phyloP scores from a whole-genome alignment of 1,140 invertebrate genomes.

The Calliopsis andreniformis region DNA sequence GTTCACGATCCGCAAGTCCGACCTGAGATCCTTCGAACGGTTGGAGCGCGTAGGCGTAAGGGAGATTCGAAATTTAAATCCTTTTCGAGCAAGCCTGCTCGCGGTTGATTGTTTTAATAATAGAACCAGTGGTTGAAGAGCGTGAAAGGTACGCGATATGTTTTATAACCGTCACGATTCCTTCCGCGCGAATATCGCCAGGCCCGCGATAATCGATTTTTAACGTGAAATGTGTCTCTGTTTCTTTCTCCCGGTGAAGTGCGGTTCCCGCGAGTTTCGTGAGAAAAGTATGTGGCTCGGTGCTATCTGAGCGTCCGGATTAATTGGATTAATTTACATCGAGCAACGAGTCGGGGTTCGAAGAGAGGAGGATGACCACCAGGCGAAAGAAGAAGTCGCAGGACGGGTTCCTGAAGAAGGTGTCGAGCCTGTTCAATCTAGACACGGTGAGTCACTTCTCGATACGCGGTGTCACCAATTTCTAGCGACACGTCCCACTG shows the following conservation, averaged over 20 bases:
- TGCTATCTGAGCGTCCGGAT: conserved; percentile 58
- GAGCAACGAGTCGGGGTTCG: conserved; percentile 37
- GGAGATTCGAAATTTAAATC: no score
- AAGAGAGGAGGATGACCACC: conserved; percentile 84
- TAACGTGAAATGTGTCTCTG: not conserved
- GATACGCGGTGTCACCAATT: conserved; percentile 21
- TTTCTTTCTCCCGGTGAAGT: conserved; percentile 37
- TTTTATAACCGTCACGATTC: conserved; percentile 15
- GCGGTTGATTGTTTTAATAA: no score
- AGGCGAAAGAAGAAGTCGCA: conserved; percentile 89
- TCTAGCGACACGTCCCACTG: conserved; percentile 9
- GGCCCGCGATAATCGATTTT: not conserved
- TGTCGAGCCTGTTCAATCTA: conserved; percentile 92
- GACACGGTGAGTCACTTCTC: conserved; percentile 86
- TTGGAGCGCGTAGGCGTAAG: no score
- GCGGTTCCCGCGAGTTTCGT: conserved; percentile 47
- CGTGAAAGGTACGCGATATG: no score
- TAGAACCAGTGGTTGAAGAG: no score
- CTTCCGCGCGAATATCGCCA: not conserved
- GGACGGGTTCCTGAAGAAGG: conserved; percentile 90
- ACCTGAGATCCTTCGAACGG: no score
- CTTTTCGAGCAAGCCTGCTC: no score
- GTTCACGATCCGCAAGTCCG: no score
- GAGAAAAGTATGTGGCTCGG: conserved; percentile 61
- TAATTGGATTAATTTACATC: conserved; percentile 70